Evolutionary conservation across 1,140 invertebrate genomes (phyloP).

Genomic region (Nasonia longicornis): DNA sequence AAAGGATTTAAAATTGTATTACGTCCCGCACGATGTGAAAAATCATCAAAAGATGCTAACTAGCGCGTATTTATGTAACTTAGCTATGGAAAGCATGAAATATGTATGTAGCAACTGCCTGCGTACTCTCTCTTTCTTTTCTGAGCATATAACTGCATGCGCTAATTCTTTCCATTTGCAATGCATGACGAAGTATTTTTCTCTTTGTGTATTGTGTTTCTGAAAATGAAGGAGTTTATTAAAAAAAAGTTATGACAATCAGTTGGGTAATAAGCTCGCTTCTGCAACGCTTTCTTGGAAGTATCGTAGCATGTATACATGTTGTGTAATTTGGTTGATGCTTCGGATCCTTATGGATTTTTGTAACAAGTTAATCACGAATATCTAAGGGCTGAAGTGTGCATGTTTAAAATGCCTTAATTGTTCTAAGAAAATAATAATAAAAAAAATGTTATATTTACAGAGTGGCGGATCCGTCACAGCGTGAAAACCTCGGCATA

Average conservation of each 20-base stretch:
- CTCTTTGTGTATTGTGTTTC: not conserved
- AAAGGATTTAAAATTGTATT: not conserved
- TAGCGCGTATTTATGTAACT: not conserved
- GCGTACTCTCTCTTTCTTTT: not conserved
- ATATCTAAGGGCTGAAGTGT: too few relatives aligned
- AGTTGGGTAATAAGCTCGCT: not conserved
- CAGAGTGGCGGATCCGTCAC: constrained; percentile 87
- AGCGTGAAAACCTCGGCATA: constrained; percentile 96
- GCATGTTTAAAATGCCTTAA: not conserved
- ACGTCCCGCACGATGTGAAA: not conserved
- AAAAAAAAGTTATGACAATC: not conserved
- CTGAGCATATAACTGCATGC: not conserved
- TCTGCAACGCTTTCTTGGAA: too few relatives aligned
- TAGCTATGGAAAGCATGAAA: not conserved
- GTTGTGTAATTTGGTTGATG: not conserved
- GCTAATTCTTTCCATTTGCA: not conserved
- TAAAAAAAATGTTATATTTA: constrained; percentile 47
- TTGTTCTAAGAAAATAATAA: not conserved
- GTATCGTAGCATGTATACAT: not conserved
- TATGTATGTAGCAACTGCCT: not conserved
- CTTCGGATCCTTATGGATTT: not conserved
- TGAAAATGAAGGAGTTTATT: not conserved
- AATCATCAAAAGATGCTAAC: not conserved
- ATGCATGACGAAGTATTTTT: not conserved
- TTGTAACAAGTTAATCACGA: not conserved